Evolutionary conservation across 1,140 invertebrate genomes (phyloP).

Genomic region (Stenopsyche tienmushanensis): DNA sequence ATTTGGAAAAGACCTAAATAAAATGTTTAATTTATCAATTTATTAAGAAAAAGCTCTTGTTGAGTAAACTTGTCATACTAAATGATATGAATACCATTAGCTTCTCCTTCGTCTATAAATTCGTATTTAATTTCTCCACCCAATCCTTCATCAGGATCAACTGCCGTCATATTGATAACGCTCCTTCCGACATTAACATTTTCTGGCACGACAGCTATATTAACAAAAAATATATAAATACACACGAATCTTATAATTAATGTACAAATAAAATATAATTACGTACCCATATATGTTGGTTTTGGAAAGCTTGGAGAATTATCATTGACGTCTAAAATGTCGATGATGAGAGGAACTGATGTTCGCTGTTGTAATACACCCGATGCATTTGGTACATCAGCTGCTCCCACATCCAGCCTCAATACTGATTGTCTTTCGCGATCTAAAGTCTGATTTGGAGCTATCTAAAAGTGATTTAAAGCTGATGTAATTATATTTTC

Average conservation of each 20-base stretch:
- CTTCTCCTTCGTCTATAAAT: slow-evolving; percentile 70
- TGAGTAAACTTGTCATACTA: slow-evolving; percentile 6
- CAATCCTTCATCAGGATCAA: slow-evolving; percentile 72
- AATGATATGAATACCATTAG: slow-evolving; percentile 62
- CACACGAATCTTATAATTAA: not conserved
- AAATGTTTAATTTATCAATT: slow-evolving; percentile 36
- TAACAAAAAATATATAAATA: slow-evolving; percentile 26
- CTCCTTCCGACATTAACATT: slow-evolving; percentile 67
- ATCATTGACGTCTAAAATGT: slow-evolving; percentile 81
- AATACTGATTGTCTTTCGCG: slow-evolving; percentile 71
- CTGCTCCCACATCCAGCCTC: slow-evolving; percentile 68
- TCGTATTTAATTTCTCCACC: slow-evolving; percentile 69
- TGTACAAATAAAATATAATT: slow-evolving; percentile 15
- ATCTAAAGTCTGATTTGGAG: slow-evolving; percentile 69
- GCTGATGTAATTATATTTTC: slow-evolving; percentile 26
- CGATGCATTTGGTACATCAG: slow-evolving; percentile 66
- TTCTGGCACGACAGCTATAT: slow-evolving; percentile 69
- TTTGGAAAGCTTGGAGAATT: slow-evolving; percentile 64
- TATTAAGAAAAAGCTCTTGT: no score
- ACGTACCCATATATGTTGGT: slow-evolving; percentile 51
- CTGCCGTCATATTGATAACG: slow-evolving; percentile 74
- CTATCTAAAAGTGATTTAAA: slow-evolving; percentile 54
- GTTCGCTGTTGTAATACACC: slow-evolving; percentile 61
- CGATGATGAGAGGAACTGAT: slow-evolving; percentile 64
- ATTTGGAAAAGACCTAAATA: slow-evolving; percentile 64